Evolutionary conservation across 1,140 invertebrate genomes (phyloP).

Genomic region (Ips nitidus): DNA sequence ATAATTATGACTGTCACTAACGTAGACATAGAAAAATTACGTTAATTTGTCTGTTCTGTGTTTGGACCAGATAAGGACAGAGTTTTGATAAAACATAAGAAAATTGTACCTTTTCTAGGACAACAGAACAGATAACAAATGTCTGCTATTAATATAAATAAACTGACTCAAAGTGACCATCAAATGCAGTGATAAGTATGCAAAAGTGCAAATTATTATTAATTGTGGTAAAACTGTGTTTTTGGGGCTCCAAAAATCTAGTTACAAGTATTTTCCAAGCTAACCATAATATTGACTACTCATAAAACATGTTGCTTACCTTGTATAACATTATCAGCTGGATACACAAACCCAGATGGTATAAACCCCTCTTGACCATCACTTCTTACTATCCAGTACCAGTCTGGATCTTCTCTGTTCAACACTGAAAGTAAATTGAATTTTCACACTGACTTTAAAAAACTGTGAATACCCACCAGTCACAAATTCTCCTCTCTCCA

Average conservation of each 20-base stretch:
- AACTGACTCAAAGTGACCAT: too few relatives aligned
- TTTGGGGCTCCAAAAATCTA: neutral
- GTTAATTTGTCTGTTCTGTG: too few relatives aligned
- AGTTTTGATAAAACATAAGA: too few relatives aligned
- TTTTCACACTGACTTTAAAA: neutral
- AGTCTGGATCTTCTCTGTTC: conserved; percentile 91
- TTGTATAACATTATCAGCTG: conserved; percentile 78
- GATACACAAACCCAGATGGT: conserved; percentile 92
- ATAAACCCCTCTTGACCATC: conserved; percentile 95
- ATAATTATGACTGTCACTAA: neutral
- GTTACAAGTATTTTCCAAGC: neutral
- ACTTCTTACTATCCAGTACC: conserved; percentile 92
- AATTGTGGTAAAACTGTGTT: neutral
- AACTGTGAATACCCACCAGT: conserved; percentile 56
- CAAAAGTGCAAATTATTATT: too few relatives aligned
- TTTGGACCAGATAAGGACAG: too few relatives aligned
- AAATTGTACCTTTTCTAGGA: too few relatives aligned
- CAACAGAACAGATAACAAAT: too few relatives aligned
- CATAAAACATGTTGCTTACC: conserved; percentile 51
- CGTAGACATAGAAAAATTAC: neutral
- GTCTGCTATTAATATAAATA: too few relatives aligned
- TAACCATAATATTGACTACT: neutral
- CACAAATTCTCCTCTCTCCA: conserved; percentile 91
- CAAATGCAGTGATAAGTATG: too few relatives aligned
- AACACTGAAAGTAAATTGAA: conserved; percentile 61